Evolutionary conservation across 2,797 vertebrate species (phyloP).

Genomic region (Corythornis leucogaster): DNA sequence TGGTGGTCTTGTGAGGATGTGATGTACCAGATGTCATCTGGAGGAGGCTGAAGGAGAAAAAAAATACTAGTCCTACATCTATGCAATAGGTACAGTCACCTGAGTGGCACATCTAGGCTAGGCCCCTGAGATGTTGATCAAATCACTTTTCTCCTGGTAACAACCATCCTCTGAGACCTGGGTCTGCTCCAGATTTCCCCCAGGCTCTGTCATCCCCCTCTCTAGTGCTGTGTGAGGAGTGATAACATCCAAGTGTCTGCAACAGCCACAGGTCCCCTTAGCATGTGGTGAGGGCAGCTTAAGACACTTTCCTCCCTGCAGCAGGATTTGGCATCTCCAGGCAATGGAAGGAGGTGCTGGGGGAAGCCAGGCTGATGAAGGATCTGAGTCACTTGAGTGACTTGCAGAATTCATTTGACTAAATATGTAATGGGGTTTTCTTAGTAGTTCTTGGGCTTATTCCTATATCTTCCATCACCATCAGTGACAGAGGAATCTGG

Average conservation of each 20-base stretch:
- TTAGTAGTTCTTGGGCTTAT: neutral
- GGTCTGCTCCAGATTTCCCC: neutral
- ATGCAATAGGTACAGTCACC: neutral
- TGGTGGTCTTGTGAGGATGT: no score
- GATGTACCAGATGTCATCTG: neutral
- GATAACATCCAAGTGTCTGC: neutral
- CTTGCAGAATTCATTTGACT: neutral
- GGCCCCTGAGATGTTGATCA: neutral
- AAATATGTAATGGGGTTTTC: neutral
- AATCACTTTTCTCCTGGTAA: neutral
- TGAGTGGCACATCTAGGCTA: neutral
- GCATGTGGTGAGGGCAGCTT: accelerated
- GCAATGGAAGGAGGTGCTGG: neutral
- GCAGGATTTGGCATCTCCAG: neutral
- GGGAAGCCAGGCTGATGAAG: neutral
- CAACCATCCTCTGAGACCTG: no score
- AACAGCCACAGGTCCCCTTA: neutral
- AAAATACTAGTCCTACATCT: no score
- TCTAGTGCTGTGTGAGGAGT: accelerated
- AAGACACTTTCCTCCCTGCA: neutral
- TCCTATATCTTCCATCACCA: neutral
- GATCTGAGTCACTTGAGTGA: neutral
- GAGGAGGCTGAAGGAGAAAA: neutral
- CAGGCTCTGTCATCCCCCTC: neutral
- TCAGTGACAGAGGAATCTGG: neutral